Evolutionary conservation across 2,888 invertebrate species (phyloP).

Genomic region (Tholera decimalis): DNA sequence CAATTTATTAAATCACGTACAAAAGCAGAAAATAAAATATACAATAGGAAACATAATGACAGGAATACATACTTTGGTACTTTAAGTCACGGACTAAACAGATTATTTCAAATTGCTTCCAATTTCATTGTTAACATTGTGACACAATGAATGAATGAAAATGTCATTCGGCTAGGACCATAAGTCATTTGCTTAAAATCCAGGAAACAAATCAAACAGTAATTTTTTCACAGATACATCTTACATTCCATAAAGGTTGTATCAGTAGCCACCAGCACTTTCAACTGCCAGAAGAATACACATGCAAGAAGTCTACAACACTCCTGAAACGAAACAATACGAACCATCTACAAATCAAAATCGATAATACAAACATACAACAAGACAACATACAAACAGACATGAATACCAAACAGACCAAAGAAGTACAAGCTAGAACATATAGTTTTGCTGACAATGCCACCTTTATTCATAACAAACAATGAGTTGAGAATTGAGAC

Average conservation of each 20-base stretch:
- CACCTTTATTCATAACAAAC: conserved; percentile 73
- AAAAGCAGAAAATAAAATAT: too few relatives aligned
- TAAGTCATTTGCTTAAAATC: too few relatives aligned
- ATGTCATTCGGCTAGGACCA: too few relatives aligned
- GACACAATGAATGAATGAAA: too few relatives aligned
- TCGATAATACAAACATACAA: conserved; percentile 59
- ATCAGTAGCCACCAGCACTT: neutral
- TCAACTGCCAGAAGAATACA: neutral
- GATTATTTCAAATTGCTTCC: too few relatives aligned
- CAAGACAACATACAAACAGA: conserved; percentile 59
- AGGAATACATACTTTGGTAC: too few relatives aligned
- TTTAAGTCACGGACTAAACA: too few relatives aligned
- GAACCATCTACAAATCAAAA: conserved; percentile 58
- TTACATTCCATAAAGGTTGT: too few relatives aligned
- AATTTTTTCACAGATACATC: too few relatives aligned
- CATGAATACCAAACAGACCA: conserved; percentile 66
- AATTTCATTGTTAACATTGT: too few relatives aligned
- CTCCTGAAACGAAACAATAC: conserved; percentile 41
- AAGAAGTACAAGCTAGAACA: conserved; percentile 56
- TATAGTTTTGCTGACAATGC: conserved; percentile 67
- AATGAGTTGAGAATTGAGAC: conserved; percentile 77
- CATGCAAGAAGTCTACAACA: conserved; percentile 11
- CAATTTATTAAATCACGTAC: too few relatives aligned
- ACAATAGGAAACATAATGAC: too few relatives aligned
- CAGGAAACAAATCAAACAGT: neutral